These are phyloP conservation scores for Esox lucius DNA, from an alignment of 2,797 vertebrate genomes.

Conservation along the genomic window DNA sequence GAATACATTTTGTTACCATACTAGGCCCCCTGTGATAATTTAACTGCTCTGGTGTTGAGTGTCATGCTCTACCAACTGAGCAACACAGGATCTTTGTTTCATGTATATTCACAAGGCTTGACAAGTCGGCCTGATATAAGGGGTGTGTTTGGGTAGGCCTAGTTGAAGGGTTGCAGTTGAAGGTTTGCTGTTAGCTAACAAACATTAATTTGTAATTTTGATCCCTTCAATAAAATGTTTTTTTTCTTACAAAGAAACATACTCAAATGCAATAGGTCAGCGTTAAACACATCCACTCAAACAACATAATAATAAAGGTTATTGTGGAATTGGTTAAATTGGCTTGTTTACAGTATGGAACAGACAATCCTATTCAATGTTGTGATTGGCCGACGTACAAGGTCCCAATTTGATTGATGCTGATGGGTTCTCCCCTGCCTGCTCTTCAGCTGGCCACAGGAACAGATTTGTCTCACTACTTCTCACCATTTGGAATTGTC, in stretches of 20 bases:
- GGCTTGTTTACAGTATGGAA: not conserved
- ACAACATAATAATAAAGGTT: too few relatives aligned
- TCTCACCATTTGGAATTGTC: slow-evolving; percentile 32
- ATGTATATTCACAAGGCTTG: not conserved
- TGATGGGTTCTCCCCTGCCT: slow-evolving; percentile 5
- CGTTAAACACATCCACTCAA: too few relatives aligned
- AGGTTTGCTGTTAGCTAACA: slow-evolving; percentile 26
- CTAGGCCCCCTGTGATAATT: too few relatives aligned
- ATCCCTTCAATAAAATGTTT: too few relatives aligned
- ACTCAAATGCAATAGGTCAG: too few relatives aligned
- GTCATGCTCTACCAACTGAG: too few relatives aligned
- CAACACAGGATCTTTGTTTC: too few relatives aligned
- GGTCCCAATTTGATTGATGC: not conserved
- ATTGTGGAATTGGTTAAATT: too few relatives aligned
- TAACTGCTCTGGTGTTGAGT: too few relatives aligned
- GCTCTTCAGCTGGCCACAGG: not conserved
- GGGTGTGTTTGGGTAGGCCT: slow-evolving; percentile 20
- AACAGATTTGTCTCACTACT: slow-evolving; percentile 11
- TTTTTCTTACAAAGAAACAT: too few relatives aligned
- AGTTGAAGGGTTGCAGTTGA: slow-evolving; percentile 35
- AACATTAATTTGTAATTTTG: too few relatives aligned
- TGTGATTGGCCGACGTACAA: not conserved
- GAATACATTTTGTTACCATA: too few relatives aligned
- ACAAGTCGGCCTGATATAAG: not conserved
- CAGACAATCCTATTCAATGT: not conserved